phyloP scores from a whole-genome alignment of 2,113 vertebrate species.

The Struthidea cinerea region DNA sequence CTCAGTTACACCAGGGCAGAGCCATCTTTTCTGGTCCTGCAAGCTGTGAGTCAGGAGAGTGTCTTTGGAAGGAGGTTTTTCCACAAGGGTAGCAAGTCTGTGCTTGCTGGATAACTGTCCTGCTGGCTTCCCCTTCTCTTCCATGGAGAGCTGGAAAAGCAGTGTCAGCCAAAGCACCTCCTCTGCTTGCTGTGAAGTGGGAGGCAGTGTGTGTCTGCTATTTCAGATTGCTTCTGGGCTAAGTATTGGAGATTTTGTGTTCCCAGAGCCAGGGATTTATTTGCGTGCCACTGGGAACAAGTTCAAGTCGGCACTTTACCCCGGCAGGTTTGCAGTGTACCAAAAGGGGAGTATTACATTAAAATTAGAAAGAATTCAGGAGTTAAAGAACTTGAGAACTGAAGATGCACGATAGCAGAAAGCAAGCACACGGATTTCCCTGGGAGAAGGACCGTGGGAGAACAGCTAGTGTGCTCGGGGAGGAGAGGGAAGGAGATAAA shows the following conservation, averaged over 20 bases:
- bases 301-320: background rate
- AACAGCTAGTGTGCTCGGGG: background rate
- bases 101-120: background rate
- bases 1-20: background rate
- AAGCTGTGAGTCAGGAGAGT: background rate
- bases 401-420: background rate
- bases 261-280: background rate
- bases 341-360: background rate
- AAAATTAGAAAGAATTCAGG: background rate
- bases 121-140: background rate
- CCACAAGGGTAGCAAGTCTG: background rate
- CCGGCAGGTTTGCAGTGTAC: background rate
- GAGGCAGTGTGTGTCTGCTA: background rate
- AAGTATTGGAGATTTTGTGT: background rate
- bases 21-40: background rate
- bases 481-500: conserved; percentile 24
- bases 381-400: background rate
- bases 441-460: conserved; percentile 38
- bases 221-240: background rate
- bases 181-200: background rate
- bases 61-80: background rate
- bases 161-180: background rate
- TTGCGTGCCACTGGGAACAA: background rate
- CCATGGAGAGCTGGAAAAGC: background rate
- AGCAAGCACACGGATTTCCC: background rate